Conservation (phyloP, 2,888 invertebrate species). For the Cryptocephalus moraei region DNA sequence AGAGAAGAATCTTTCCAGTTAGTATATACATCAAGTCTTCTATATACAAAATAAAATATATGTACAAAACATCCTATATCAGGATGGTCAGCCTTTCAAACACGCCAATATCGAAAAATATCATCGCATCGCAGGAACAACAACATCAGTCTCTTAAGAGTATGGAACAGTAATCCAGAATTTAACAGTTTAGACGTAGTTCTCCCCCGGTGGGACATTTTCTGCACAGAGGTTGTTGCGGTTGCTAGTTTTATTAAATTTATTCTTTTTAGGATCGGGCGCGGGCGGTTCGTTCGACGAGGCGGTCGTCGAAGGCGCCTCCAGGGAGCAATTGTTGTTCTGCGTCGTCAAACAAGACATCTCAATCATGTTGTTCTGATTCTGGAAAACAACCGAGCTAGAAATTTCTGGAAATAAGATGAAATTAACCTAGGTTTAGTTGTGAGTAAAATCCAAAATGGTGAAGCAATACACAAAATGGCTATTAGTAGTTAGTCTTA, state of each 20-base stretch:
- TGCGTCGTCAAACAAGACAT: slow-evolving; percentile 55
- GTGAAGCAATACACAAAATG: slow-evolving; percentile 23
- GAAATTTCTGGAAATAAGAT: slow-evolving; percentile 40
- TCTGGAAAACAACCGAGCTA: slow-evolving; percentile 43
- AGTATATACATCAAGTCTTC: no score
- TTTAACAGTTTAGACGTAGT: slow-evolving; percentile 17
- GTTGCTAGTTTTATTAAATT: neutral
- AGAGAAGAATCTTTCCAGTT: no score
- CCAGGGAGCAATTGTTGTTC: slow-evolving; percentile 46
- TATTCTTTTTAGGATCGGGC: no score
- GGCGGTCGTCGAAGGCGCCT: no score
- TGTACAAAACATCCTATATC: no score
- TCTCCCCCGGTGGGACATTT: slow-evolving; percentile 16
- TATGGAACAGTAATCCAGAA: no score
- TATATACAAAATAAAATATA: no score
- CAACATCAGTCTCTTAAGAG: neutral
- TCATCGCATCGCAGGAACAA: neutral
- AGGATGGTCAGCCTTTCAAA: no score
- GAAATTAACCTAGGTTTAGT: slow-evolving; percentile 41
- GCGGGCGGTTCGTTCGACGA: no score
- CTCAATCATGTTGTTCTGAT: slow-evolving; percentile 50
- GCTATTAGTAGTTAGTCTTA: slow-evolving; percentile 33
- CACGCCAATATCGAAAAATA: slow-evolving; percentile 1
- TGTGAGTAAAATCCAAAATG: slow-evolving; percentile 27
- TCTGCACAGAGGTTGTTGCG: slow-evolving; percentile 11